Conservation (phyloP, 2,888 invertebrate genomes). For the Ectemnius cavifrons region DNA sequence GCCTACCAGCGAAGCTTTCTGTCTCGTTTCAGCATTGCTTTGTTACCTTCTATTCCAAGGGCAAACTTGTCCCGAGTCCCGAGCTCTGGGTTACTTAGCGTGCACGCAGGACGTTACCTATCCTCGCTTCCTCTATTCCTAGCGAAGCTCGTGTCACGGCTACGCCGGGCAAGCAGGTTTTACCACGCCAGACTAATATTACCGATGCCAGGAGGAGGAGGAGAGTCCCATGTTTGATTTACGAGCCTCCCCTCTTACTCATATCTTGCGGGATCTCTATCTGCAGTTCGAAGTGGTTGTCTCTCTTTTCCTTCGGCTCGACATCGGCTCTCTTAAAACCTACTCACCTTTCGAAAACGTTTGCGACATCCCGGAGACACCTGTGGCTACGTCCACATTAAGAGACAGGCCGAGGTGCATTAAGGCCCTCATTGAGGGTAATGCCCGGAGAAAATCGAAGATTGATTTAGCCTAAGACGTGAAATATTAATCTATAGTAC, state of each 20-base stretch:
- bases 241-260: slow-evolving; percentile 48
- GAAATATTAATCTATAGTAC: slow-evolving; percentile 45
- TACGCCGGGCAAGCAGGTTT: slow-evolving; percentile 47
- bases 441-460: slow-evolving; percentile 34
- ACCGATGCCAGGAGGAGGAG: slow-evolving; percentile 52
- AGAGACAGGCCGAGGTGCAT: slow-evolving; percentile 42
- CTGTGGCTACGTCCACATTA: slow-evolving; percentile 37
- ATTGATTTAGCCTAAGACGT: slow-evolving; percentile 20
- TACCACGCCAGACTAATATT: slow-evolving; percentile 50
- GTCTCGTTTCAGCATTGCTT: slow-evolving; percentile 20
- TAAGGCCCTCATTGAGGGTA: slow-evolving; percentile 39
- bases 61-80: slow-evolving; percentile 2
- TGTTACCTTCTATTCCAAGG: slow-evolving; percentile 26
- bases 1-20: slow-evolving; percentile 30
- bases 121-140: slow-evolving; percentile 17
- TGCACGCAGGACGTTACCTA: slow-evolving; percentile 7
- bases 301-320: slow-evolving; percentile 21
- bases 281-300: slow-evolving; percentile 17
- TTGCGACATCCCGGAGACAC: slow-evolving; percentile 52
- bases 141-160: slow-evolving; percentile 25
- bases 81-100: slow-evolving; percentile 15
- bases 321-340: slow-evolving; percentile 45
- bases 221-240: slow-evolving; percentile 60
- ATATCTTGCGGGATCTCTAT: slow-evolving; percentile 22
- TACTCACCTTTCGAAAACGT: slow-evolving; percentile 59